Evolutionary conservation across 2,113 vertebrate species (phyloP).

Genomic region (Hoplias malabaricus): DNA sequence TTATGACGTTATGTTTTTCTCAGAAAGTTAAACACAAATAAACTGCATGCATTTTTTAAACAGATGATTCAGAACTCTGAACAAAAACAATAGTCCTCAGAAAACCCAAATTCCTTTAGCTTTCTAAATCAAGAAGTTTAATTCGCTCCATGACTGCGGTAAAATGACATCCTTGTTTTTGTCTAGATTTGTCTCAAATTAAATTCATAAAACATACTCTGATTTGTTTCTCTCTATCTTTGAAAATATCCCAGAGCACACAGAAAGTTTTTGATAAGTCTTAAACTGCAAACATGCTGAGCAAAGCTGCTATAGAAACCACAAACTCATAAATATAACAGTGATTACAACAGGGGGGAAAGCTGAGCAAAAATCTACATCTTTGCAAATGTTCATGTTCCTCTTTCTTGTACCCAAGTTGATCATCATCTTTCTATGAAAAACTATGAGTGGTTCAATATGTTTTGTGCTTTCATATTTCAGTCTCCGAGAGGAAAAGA

Average conservation of each 20-base stretch:
- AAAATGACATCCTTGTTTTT: not conserved
- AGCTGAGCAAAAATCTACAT: not conserved
- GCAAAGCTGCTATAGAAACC: not conserved
- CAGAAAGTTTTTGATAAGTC: not conserved
- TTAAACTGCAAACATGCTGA: not conserved
- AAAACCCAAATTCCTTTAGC: not conserved
- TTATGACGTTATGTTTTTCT: not conserved
- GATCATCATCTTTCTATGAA: not conserved
- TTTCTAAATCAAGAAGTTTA: not conserved
- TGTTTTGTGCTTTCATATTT: constrained; percentile 5
- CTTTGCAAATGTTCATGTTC: not conserved
- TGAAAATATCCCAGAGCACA: not conserved
- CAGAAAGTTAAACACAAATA: too few relatives aligned
- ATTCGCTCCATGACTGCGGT: not conserved
- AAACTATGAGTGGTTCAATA: not conserved
- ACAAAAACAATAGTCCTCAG: not conserved
- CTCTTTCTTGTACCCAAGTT: not conserved
- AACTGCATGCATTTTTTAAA: not conserved
- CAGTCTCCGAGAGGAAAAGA: constrained; percentile 83
- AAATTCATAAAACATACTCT: not conserved
- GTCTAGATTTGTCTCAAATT: not conserved
- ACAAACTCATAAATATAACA: not conserved
- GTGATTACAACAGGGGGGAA: not conserved
- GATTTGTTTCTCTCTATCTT: not conserved
- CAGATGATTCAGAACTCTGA: not conserved